Evolutionary conservation across 2,888 invertebrate genomes (phyloP).

Genomic region (Caenorhabditis sp.): DNA sequence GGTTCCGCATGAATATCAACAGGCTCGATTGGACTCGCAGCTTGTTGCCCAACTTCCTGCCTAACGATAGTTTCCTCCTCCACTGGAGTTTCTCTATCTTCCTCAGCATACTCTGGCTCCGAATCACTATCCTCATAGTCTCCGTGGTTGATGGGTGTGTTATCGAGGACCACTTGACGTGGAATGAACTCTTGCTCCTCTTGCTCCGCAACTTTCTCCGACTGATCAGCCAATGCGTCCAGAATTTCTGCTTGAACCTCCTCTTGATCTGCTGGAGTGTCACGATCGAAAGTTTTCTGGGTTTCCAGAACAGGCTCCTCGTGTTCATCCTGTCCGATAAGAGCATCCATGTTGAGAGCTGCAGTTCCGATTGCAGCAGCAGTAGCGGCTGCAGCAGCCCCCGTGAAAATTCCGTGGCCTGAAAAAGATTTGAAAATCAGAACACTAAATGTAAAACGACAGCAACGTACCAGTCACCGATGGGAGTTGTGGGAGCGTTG

Average conservation of each 20-base stretch:
- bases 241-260: constrained; percentile 17
- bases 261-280: constrained; percentile 28
- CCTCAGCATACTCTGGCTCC: constrained; percentile 68
- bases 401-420: constrained; percentile 58
- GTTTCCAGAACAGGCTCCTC: constrained; percentile 43
- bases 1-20: not conserved
- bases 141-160: constrained; percentile 19
- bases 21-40: constrained; percentile 32
- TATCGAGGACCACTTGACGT: constrained; percentile 35
- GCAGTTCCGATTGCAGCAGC: constrained; percentile 59
- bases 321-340: constrained; percentile 7
- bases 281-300: constrained; percentile 39
- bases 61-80: constrained; percentile 7
- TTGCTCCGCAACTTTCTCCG: constrained; percentile 29
- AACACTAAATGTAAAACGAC: no score
- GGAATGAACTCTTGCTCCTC: constrained; percentile 23
- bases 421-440: constrained; percentile 14
- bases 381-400: constrained; percentile 59
- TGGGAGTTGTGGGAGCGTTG: constrained; percentile 41
- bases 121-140: constrained; percentile 58
- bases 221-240: constrained; percentile 25
- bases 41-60: constrained; percentile 7
- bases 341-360: constrained; percentile 25
- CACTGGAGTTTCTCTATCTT: constrained; percentile 47
- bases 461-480: constrained; percentile 35